A percentile compares a stretch with the other conserved stretches of the same genome.
Conservation (phyloP, 2,797 vertebrate species). For the Champsocephalus gunnari region DNA sequence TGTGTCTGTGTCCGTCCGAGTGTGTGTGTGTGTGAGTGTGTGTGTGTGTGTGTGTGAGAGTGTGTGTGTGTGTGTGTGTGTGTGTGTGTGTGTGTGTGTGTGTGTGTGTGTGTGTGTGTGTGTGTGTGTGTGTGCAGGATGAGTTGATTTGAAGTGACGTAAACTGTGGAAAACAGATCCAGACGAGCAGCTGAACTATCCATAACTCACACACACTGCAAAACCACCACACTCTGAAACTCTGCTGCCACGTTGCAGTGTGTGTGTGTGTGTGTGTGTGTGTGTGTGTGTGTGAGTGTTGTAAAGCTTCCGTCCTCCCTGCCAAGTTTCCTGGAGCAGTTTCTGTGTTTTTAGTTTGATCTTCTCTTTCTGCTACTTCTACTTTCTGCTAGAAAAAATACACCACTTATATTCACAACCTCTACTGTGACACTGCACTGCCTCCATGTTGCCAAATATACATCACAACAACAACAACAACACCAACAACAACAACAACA, state of each 20-base stretch:
- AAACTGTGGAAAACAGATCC: background rate
- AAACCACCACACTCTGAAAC: conserved; percentile 16
- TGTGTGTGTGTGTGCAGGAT: background rate
- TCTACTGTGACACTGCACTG: too few relatives aligned
- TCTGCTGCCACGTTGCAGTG: conserved; percentile 60
- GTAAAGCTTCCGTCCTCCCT: background rate
- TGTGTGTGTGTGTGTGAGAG: too few relatives aligned
- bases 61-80: too few relatives aligned
- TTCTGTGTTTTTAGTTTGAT: conserved; percentile 42
- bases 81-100: too few relatives aligned
- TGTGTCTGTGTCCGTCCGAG: too few relatives aligned
- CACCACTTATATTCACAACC: too few relatives aligned
- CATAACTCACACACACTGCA: conserved; percentile 29
- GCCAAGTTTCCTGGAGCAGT: conserved; percentile 64
- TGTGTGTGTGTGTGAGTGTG: too few relatives aligned
- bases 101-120: too few relatives aligned
- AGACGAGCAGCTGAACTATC: conserved; percentile 28
- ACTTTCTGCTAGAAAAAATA: background rate
- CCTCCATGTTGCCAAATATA: too few relatives aligned
- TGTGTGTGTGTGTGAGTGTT: background rate
- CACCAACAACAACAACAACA: too few relatives aligned
- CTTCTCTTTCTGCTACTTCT: conserved; percentile 47
- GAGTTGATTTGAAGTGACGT: conserved; percentile 15
- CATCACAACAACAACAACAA: too few relatives aligned
- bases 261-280: conserved; percentile 23